A percentile compares a stretch with the other conserved stretches of the same genome.
Conservation (phyloP, 2,888 invertebrate genomes). For the Xylocampa areola region DNA sequence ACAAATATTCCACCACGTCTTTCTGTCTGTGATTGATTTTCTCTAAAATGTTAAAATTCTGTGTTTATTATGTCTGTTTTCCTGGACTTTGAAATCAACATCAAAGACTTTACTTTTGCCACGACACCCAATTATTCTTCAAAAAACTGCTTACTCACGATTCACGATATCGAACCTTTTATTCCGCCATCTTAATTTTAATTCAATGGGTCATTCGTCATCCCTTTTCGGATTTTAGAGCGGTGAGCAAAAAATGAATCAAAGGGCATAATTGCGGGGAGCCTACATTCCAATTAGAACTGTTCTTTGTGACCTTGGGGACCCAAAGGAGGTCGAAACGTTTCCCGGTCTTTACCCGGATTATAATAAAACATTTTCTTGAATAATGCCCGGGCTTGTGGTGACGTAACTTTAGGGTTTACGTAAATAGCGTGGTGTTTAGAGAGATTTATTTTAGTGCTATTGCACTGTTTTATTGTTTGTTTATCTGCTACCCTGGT, state of each 20-base stretch:
- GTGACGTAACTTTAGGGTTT: slow-evolving; percentile 54
- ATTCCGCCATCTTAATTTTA: slow-evolving; percentile 33
- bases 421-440: slow-evolving; percentile 39
- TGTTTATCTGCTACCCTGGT: slow-evolving; percentile 1
- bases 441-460: slow-evolving; percentile 44
- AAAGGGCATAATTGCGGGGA: slow-evolving; percentile 46
- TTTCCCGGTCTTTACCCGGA: slow-evolving; percentile 52
- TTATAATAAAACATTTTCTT: slow-evolving; percentile 64
- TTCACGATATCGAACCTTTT: slow-evolving; percentile 18
- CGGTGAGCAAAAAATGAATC: slow-evolving; percentile 47
- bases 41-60: too few species aligned
- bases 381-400: slow-evolving; percentile 57
- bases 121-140: not conserved
- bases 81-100: too few species aligned
- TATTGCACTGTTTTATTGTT: slow-evolving; percentile 17
- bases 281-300: slow-evolving; percentile 54
- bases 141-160: slow-evolving; percentile 22
- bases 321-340: slow-evolving; percentile 39
- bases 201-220: slow-evolving; percentile 42
- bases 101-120: too few species aligned
- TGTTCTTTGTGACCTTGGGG: slow-evolving; percentile 42
- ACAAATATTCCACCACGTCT: too few species aligned
- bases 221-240: slow-evolving; percentile 35
- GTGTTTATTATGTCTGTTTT: too few species aligned
- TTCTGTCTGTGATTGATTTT: too few species aligned